These are phyloP conservation scores for Oncopodura yosiiana DNA, from an alignment of 1,140 invertebrate genomes.

Conservation along the genomic window DNA sequence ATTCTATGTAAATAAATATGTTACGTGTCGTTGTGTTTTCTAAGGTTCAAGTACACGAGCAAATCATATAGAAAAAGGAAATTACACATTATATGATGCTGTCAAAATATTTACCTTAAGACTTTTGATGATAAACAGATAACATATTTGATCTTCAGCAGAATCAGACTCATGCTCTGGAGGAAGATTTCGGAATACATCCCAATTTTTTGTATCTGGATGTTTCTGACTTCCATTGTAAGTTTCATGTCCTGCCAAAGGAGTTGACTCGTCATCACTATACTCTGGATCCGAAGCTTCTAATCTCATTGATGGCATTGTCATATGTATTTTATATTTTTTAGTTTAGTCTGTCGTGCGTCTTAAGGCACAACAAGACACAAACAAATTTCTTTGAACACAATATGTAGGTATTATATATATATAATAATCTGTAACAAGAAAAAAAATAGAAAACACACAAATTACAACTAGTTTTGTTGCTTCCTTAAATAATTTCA, in stretches of 20 bases:
- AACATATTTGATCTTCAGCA: conserved; percentile 73
- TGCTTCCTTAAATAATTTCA: too few relatives aligned
- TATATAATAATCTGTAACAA: too few relatives aligned
- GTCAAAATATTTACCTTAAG: conserved; percentile 64
- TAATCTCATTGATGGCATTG: conserved; percentile 33
- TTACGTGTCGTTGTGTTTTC: too few relatives aligned
- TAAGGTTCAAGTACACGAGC: too few relatives aligned
- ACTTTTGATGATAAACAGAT: conserved; percentile 73
- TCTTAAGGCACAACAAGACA: too few relatives aligned
- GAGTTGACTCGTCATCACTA: conserved; percentile 66
- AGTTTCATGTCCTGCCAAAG: conserved; percentile 62
- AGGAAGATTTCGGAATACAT: conserved; percentile 83
- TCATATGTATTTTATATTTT: too few relatives aligned
- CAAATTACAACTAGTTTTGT: too few relatives aligned
- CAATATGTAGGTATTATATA: too few relatives aligned
- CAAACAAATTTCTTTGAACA: too few relatives aligned
- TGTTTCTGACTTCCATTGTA: conserved; percentile 76
- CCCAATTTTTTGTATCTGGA: conserved; percentile 88
- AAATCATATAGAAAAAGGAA: not conserved
- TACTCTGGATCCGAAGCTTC: conserved; percentile 31
- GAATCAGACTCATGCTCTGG: conserved; percentile 77
- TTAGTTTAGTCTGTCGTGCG: too few relatives aligned
- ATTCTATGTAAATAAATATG: too few relatives aligned
- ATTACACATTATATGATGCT: not conserved
- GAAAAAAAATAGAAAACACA: too few relatives aligned